Evolutionary conservation across 2,888 invertebrate species (phyloP).

Genomic region (Ochropacha duplaris): DNA sequence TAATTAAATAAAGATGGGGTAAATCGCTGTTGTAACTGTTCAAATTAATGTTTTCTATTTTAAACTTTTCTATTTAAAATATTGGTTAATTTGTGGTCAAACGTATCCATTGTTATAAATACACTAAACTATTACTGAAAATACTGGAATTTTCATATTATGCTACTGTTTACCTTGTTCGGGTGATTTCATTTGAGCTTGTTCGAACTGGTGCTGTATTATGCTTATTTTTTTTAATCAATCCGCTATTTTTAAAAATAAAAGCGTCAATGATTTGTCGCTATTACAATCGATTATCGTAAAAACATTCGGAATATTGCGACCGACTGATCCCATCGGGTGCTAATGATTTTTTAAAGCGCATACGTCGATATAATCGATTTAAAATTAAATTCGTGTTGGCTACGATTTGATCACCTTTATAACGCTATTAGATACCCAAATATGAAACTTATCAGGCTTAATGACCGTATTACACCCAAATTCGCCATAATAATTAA

Average conservation of each 20-base stretch:
- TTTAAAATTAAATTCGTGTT: not conserved
- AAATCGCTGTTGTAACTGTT: not conserved
- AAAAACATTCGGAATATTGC: not conserved
- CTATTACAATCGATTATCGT: not conserved
- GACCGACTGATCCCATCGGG: not conserved
- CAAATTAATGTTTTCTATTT: too few relatives aligned
- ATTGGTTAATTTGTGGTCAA: not conserved
- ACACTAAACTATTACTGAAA: not conserved
- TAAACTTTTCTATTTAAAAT: too few relatives aligned
- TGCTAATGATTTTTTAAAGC: not conserved
- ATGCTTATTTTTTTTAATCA: not conserved
- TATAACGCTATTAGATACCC: not conserved
- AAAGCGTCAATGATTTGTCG: not conserved
- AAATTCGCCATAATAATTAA: slow-evolving; percentile 10
- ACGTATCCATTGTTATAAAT: not conserved
- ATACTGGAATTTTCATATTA: not conserved
- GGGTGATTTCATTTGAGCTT: not conserved
- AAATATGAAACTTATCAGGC: not conserved
- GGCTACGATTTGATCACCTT: not conserved
- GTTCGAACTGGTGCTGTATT: not conserved
- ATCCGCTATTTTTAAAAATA: not conserved
- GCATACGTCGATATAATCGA: slow-evolving; percentile 1
- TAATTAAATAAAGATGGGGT: not conserved
- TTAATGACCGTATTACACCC: slow-evolving; percentile 1
- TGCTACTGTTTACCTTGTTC: not conserved